Base-by-base conservation (phyloP, 2,888 invertebrate species). In the Drosophila mulleri region DNA sequence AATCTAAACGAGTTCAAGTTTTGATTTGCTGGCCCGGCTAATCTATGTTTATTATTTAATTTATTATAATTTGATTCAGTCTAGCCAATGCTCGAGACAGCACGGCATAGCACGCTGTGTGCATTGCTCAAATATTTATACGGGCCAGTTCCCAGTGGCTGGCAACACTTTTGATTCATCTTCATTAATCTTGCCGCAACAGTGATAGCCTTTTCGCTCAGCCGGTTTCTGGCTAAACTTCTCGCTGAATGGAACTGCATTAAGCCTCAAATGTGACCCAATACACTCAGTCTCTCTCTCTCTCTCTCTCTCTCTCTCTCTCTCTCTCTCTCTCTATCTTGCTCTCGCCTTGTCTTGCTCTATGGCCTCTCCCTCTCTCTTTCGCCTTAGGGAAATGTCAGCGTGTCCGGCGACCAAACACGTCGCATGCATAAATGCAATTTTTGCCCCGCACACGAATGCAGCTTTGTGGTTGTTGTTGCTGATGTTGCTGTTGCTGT, bases 351-450 rank as follows among this genome's bases (percentile, higher is more conserved):
- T 32, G 32, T 47, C 26, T 47, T n/a, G 26, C 47, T 47, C 4
- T 32, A 11, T 26, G 23, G 12, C 6, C 11, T 48, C 41, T 39
- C 59, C 37, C 37, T 37, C n/a, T 48, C 6, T 11, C 16, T 3
- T 12, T 48, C 39, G 41, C 61, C 50, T 48, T 37, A n/a, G 77
- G 77, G 61, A 56, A 71, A 44, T 64, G 63, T 44, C 58, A 80
- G 72, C 57, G 80, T 64, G 64, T 78, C 67, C 61, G 57, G 59
- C 61, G 63, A 66, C 84, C 84, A 83, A 83, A 82, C 89, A 75
- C 82, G 83, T 83, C 79, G 82, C 85, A 87, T 87, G 52, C 68
- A 65, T 64, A 66, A 60, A 64, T 64, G 67, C 82, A 83, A 85
- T 83, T 60, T 77, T 70, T 61, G 54, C 54, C 59, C 54, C 59